phyloP scores from a whole-genome alignment of 2,113 vertebrate genomes.

The Corynorhinus townsendii region DNA sequence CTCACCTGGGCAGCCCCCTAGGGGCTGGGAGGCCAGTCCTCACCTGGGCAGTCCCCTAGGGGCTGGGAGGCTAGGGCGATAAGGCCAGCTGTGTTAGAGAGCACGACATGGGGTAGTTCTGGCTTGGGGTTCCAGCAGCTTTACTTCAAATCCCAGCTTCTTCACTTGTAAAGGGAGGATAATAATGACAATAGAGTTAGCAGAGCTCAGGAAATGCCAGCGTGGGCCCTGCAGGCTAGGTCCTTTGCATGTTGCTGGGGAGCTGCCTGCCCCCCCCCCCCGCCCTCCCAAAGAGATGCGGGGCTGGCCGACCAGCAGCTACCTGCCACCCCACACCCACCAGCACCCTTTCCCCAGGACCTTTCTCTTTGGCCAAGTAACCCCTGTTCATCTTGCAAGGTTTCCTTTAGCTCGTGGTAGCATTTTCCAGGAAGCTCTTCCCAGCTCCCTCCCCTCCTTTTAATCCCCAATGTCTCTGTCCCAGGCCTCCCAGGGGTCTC shows the following conservation, averaged over 20 bases:
- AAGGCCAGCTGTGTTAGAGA: background rate
- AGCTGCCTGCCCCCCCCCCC: no score
- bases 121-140: background rate
- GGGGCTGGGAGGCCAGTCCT: fast-evolving
- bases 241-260: background rate
- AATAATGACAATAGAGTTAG: no score
- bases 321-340: background rate
- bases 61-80: fast-evolving
- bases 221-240: background rate
- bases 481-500: no score
- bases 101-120: fast-evolving
- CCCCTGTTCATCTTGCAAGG: background rate
- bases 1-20: background rate
- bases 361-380: background rate
- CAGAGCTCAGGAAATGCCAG: background rate
- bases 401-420: background rate
- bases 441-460: background rate
- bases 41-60: background rate
- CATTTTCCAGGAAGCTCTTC: background rate
- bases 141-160: background rate
- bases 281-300: background rate
- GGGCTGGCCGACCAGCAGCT: background rate
- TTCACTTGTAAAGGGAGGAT: no score
- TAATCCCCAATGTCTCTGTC: fast-evolving
- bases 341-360: background rate